Evolutionary conservation across 2,888 invertebrate species (phyloP), one percentile per base, ranked within the genome.

Genomic region (Thymelicus acteon): DNA sequence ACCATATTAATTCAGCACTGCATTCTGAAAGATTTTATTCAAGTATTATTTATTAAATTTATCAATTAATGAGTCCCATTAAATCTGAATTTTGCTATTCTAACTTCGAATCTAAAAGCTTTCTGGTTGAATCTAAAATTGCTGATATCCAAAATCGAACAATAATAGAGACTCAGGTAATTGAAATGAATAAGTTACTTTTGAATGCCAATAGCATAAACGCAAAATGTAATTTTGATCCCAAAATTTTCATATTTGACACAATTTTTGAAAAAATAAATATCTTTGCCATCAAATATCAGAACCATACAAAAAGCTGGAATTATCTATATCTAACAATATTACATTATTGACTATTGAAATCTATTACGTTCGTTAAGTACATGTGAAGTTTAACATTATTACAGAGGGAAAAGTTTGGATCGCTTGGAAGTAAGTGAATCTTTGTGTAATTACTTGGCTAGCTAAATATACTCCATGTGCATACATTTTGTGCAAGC

Each of bases 321-420:
- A 80, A 81, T 78, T 75, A 76, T 80, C 78, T 76, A 82, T 76
- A 73, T 81, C 81, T 86, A 85, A 74, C 75, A 70, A 84, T 86
- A 85, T 78, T 78, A 82, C 78, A 80, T 84, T 84, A 85, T 82
- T 82, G 83, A 83, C 85, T 89, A 89, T 89, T 85, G 88, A 85
- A 80, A 85, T 81, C 86, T 89, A 87, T 85, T 84, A 83, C 71
- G 78, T 84, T 87, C 87, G 82, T 90, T 91, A 92, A 91, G 91
- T 91, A 92, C 91, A 87, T 80, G 82, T 80, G 80, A 80, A 76
- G 75, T 80, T 77, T 76, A 72, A 75, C 76, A 82, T 58, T 66
- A 66, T 66, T 61, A 68, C 61, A 68, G 62, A 62, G 57, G 61
- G 54, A 61, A 61, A 61, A 39, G 39, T 24, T 61, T 61, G 63